These are phyloP conservation scores for Pionites leucogaster DNA, from an alignment of 2,113 vertebrate genomes.

Conservation along the genomic window DNA sequence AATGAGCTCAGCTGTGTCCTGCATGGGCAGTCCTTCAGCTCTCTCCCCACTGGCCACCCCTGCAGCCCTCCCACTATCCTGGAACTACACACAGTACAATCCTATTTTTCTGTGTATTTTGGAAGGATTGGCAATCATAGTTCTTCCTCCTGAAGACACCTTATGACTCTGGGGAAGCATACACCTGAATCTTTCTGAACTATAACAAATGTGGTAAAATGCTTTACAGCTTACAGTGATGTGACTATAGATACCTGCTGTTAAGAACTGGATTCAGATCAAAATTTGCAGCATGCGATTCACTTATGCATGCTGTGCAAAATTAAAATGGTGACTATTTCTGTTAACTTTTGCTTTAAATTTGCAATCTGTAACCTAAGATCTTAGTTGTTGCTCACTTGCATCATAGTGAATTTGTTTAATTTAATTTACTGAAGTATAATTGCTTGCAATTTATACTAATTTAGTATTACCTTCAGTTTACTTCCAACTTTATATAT, in stretches of 20 bases:
- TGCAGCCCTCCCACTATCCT: neutral
- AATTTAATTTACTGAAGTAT: neutral
- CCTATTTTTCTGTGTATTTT: neutral
- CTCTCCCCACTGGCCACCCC: neutral
- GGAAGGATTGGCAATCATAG: neutral
- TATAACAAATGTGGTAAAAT: neutral
- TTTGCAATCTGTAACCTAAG: neutral
- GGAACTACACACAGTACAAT: neutral
- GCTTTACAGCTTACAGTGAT: neutral
- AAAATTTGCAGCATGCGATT: neutral
- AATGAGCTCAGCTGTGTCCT: rapidly evolving
- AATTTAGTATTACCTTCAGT: neutral
- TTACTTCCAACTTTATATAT: neutral
- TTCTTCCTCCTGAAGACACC: neutral
- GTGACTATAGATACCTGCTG: neutral
- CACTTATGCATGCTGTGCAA: neutral
- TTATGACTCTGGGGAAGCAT: neutral
- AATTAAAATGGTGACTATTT: neutral
- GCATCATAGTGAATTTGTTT: neutral
- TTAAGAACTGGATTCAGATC: neutral
- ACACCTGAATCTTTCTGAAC: neutral
- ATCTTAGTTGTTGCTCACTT: neutral
- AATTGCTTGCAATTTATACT: neutral
- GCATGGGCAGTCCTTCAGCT: neutral
- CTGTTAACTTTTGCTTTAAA: neutral